Conservation (phyloP, 2,797 vertebrate genomes). For the Typhlichthys subterraneus region DNA sequence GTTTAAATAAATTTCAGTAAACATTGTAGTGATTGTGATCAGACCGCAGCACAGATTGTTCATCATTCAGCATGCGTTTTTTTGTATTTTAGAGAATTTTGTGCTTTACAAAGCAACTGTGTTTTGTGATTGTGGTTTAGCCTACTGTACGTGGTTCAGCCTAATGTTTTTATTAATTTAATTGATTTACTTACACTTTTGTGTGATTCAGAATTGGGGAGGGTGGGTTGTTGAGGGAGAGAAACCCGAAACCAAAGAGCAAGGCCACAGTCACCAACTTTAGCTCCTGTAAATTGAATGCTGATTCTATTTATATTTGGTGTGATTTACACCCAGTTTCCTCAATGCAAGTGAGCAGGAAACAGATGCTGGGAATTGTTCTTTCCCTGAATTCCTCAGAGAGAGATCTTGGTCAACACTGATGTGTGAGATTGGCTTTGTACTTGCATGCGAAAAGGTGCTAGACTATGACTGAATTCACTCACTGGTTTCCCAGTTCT, state of each 20-base stretch:
- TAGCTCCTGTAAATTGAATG: constrained; percentile 73
- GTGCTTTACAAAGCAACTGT: constrained; percentile 7
- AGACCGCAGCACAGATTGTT: background rate
- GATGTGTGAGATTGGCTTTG: constrained; percentile 84
- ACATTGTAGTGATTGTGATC: background rate
- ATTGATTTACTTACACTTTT: background rate
- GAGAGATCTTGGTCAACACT: constrained; percentile 83
- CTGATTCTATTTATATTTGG: constrained; percentile 90
- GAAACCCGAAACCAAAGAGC: constrained; percentile 23
- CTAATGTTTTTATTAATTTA: background rate
- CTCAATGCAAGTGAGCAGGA: constrained; percentile 92
- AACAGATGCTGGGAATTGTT: constrained; percentile 98
- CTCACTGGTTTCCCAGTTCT: constrained; percentile 86
- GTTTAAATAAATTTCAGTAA: background rate
- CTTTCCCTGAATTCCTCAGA: constrained; percentile 88
- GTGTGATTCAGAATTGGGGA: background rate
- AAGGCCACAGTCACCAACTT: constrained; percentile 59
- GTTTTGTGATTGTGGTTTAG: constrained; percentile 8
- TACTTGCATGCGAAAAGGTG: constrained; percentile 88
- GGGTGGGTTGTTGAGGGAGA: background rate
- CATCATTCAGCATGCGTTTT: background rate
- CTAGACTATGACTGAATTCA: constrained; percentile 84
- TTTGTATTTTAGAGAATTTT: background rate
- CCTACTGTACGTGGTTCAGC: constrained; percentile 10
- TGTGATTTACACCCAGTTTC: constrained; percentile 91